Evolutionary conservation across 1,140 invertebrate genomes (phyloP), one percentile per base, ranked within the genome.

Genomic region (Bathynomus jamesi): DNA sequence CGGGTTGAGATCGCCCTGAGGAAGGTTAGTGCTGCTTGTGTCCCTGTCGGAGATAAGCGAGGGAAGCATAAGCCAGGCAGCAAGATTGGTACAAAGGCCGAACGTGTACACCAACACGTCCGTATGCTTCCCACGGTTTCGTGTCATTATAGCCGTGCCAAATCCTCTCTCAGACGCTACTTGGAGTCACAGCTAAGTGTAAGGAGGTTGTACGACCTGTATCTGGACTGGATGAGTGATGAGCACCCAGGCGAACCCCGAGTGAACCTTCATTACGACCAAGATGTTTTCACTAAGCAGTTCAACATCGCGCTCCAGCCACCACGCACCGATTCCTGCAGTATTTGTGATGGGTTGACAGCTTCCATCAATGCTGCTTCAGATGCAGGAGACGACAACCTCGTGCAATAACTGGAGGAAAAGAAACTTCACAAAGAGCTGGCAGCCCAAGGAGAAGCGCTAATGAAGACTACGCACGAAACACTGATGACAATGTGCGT

Each of bases 101-200:
- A n/a, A n/a, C n/a, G n/a, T n/a, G n/a, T n/a, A n/a, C n/a, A n/a
- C n/a, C n/a, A n/a, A n/a, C n/a, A n/a, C n/a, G n/a, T n/a, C n/a
- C n/a, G n/a, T n/a, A n/a, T n/a, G n/a, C n/a, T n/a, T n/a, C n/a
- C n/a, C n/a, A n/a, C n/a, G n/a, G n/a, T n/a, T n/a, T n/a, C n/a
- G 27, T 21, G 10, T 21, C 66, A 67, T 40, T 46, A 67, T 40
- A 67, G 66, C 66, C 32, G 17, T 32, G 31, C n/a, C n/a, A 67
- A 8, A 32, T 5, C 31, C 10, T 40, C 66, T 46, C 66, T 21
- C 66, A 13, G 32, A 24, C 4, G 32, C 4, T 46, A 46, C 66
- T 10, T 40, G 32, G 66, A 67, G 66, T 13, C 10, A n/a, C 13
- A 25, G 13, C 13, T 25, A 13, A 63, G 61, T 63, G 25, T 63